phyloP scores from a whole-genome alignment of 2,113 vertebrate species.

The Clarias gariepinus region DNA sequence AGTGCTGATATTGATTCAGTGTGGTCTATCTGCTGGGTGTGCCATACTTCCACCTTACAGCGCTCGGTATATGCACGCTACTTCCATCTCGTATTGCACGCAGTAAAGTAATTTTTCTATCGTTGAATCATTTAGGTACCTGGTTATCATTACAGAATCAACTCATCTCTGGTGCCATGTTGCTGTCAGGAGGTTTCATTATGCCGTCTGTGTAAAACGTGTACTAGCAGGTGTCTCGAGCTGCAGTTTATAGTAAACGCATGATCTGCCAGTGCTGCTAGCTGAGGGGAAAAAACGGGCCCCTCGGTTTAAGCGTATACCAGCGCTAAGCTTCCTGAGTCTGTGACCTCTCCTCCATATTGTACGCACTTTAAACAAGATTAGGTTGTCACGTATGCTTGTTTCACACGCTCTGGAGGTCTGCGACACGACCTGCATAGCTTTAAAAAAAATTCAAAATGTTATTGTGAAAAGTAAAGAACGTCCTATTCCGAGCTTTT shows the following conservation, averaged over 20 bases:
- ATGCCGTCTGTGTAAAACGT: constrained; percentile 29
- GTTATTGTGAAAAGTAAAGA: background rate
- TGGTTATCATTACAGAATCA: background rate
- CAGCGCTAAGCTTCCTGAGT: background rate
- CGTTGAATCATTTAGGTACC: constrained; percentile 44
- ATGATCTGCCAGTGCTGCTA: background rate
- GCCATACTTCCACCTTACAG: background rate
- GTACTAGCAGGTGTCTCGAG: constrained; percentile 42
- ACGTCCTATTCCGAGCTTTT: background rate
- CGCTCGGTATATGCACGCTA: background rate
- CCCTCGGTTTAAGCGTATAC: background rate
- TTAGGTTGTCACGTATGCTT: background rate
- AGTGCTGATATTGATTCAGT: background rate
- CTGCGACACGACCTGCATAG: background rate
- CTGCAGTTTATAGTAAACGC: constrained; percentile 34
- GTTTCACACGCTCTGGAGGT: background rate
- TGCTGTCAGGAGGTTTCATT: constrained; percentile 21
- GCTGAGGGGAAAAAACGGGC: background rate
- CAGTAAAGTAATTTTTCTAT: background rate
- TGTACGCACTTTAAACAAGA: background rate
- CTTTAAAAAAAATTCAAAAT: background rate
- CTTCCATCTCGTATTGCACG: background rate
- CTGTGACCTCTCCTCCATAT: constrained; percentile 24
- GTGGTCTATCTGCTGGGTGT: background rate
- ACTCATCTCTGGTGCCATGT: constrained; percentile 37